Evolutionary conservation across 2,113 vertebrate species (phyloP), one percentile per base, ranked within the genome.

Genomic region (Polyodon spathula): DNA sequence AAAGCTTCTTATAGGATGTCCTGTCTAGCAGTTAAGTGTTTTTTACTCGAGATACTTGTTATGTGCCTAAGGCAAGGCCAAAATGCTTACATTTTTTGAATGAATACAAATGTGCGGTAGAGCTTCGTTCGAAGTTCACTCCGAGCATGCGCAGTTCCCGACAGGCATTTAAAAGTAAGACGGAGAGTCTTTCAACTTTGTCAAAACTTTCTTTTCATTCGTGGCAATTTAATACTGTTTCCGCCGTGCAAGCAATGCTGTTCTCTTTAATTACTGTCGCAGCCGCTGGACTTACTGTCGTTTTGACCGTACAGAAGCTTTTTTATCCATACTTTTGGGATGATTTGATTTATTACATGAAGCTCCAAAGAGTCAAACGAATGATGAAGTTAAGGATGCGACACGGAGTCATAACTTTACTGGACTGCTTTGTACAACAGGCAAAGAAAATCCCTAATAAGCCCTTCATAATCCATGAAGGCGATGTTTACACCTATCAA

Each of bases 391-490:
- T 69, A 67, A 71, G 64, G 4, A 72, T 74, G 76, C 78, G 63
- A n/a, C 78, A 71, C 3, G 78, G 81, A 8, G 42, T 89, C 11
- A 39, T 88, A 71, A 92, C 90, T 0, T 78, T 85, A 53, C 78
- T 97, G 64, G 90, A 93, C 72, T 78, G 74, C 48, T 94, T 97
- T 40, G 71, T 89, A 43, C 61, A 73, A 3, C 86, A 82, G 58
- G 88, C 86, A 0, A 68, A 69, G 43, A 73, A 54, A 53, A 86
- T 62, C 40, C 92, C 94, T 0, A 54, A 72, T 55, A 95, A 94
- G 60, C 69, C 88, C 0, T 95, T 97, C 68, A 65, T 97, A 8
- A 68, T 94, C 43, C 92, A 79, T 1, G 91, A 92, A 8, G 70
- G 83, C 1, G 68, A 69, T 6, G 60, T 68, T 2, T 71, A 91